Base-by-base conservation (phyloP, 2,888 invertebrate genomes). In the Zelleria hepariella region DNA sequence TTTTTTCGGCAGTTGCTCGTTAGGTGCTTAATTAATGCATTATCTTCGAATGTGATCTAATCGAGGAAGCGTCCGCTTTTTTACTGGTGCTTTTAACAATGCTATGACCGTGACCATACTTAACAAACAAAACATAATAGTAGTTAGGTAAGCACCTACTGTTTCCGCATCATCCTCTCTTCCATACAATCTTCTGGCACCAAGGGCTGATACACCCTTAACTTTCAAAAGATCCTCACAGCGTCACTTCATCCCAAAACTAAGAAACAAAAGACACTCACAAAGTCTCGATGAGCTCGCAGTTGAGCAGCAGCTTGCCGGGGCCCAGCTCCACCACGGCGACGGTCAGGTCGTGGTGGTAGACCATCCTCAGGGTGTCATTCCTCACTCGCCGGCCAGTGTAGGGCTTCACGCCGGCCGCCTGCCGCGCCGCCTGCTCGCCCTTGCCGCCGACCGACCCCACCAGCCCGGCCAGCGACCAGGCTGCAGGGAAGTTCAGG, bases 211-310 rank as follows among this genome's bases (percentile, higher is more conserved):
- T 18, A 49, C 18, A 7, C 49, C 49, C 18, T 42, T 15, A 10
- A 10, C 2, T 15, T 42, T 42, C 15, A 10, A 42, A 42, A 20
- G 21, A 49, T 21, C 48, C 48, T 48, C 48, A 32, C 10, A 10
- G 15, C 2, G 32, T 2, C 32, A 42, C 32, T 15, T 15, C 32
- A 10, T 10, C 32, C 10, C 32, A n/a, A 54, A 54, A n/a, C n/a
- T n/a, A n/a, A n/a, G n/a, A 6, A 53, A 8, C 21, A 3, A 27
- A 42, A 56, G 3, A 2, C 73, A 94, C 96, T 95, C 83, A 96
- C 96, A 93, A 93, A 66, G 95, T 94, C 90, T 96, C 96, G 73
- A 96, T 93, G 68, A 96, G 90, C 77, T 95, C 94, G 77, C 96
- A 96, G 73, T 93, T 93, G 57, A 93, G 89, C 61, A 95, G 86